phyloP scores from a whole-genome alignment of 2,113 vertebrate species.

The Terrapene triunguis region DNA sequence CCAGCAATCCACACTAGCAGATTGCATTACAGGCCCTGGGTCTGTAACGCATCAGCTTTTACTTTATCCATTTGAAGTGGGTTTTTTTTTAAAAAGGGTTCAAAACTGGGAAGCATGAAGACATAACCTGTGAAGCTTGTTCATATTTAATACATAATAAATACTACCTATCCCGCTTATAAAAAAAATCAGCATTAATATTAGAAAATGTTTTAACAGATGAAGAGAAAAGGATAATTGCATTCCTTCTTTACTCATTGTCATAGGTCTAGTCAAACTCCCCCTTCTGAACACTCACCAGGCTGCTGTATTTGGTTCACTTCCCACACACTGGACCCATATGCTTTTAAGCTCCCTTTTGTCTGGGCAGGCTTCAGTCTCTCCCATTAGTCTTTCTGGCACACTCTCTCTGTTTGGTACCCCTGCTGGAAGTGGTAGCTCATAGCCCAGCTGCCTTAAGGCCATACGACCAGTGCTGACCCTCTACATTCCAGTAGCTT shows the following conservation, averaged over 20 bases:
- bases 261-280: background rate
- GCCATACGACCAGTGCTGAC: background rate
- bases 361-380: background rate
- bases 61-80: rapidly evolving
- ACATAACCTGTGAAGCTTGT: background rate
- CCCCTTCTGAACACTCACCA: background rate
- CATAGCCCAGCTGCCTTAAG: background rate
- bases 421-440: background rate
- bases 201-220: background rate
- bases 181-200: background rate
- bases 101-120: background rate
- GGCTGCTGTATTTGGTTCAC: background rate
- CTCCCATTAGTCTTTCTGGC: background rate
- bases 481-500: background rate
- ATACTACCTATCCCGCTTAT: background rate
- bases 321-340: background rate
- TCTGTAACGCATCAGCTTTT: rapidly evolving
- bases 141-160: background rate
- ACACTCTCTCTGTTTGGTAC: background rate
- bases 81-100: rapidly evolving
- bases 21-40: rapidly evolving
- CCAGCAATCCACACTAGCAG: rapidly evolving
- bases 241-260: background rate
- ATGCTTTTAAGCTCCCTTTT: background rate
- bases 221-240: rapidly evolving